Conservation (phyloP, 2,888 invertebrate genomes). For the Cinara cedri region DNA sequence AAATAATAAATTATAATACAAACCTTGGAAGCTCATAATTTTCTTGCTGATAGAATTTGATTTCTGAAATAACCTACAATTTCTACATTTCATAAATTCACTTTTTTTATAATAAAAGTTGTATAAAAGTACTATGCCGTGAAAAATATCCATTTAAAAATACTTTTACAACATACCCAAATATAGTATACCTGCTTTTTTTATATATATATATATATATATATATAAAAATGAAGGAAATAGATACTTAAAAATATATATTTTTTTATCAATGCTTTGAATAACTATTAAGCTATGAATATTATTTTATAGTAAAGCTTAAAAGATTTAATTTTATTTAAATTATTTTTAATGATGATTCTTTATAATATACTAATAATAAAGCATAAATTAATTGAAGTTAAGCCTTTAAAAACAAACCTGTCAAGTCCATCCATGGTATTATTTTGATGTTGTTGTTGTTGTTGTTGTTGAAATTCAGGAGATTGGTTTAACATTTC, state of each 20-base stretch:
- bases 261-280: not conserved
- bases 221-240: not conserved
- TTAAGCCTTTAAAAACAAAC: constrained; percentile 19
- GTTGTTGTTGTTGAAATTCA: constrained; percentile 41
- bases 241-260: not conserved
- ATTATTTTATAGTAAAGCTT: constrained; percentile 20
- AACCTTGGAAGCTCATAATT: constrained; percentile 43
- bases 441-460: constrained; percentile 34
- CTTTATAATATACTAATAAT: not conserved
- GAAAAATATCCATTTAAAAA: not conserved
- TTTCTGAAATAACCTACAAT: constrained; percentile 36
- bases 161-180: not conserved
- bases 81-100: constrained; percentile 3
- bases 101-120: not conserved
- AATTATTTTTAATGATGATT: not conserved
- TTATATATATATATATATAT: not conserved
- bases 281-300: constrained; percentile 21
- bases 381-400: not conserved
- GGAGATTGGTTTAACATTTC: constrained; percentile 65
- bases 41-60: constrained; percentile 12
- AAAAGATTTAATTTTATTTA: not conserved
- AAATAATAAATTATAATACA: constrained; percentile 30
- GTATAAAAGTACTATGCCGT: not conserved
- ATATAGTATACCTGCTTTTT: not conserved
- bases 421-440: constrained; percentile 50